Evolutionary conservation across 2,797 vertebrate species (phyloP).

Genomic region (Orientallactaga sibirica): DNA sequence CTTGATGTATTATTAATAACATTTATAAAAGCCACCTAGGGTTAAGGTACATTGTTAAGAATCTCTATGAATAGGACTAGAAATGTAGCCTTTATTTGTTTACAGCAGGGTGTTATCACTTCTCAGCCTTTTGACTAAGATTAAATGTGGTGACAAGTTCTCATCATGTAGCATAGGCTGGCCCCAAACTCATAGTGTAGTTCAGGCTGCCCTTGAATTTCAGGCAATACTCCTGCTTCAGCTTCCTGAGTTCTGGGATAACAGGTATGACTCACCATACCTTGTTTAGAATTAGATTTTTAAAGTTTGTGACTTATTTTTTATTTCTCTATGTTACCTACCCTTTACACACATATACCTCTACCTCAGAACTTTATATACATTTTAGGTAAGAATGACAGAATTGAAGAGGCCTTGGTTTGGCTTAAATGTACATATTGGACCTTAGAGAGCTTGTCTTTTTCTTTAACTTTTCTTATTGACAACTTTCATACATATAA

Average conservation of each 20-base stretch:
- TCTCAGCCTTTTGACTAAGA: neutral
- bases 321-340: slow-evolving; percentile 10
- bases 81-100: neutral
- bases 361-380: neutral
- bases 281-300: neutral
- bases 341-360: neutral
- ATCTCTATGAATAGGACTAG: neutral
- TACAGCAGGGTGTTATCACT: neutral
- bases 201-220: neutral
- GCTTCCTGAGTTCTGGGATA: neutral
- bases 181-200: neutral
- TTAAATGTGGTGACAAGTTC: neutral
- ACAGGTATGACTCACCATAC: neutral
- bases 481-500: too few species aligned
- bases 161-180: neutral
- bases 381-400: slow-evolving; percentile 62
- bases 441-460: slow-evolving; percentile 55
- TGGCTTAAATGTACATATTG: slow-evolving; percentile 53
- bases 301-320: slow-evolving; percentile 51
- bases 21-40: neutral
- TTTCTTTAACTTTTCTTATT: too few species aligned
- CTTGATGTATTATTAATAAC: slow-evolving; percentile 26
- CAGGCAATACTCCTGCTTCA: too few species aligned
- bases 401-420: neutral
- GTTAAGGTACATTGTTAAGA: slow-evolving; percentile 59